Percentiles rank a stretch among this genome's conserved stretches.
Evolutionary conservation across 1,140 invertebrate species (phyloP).

Genomic region (Dendroctonus valens): DNA sequence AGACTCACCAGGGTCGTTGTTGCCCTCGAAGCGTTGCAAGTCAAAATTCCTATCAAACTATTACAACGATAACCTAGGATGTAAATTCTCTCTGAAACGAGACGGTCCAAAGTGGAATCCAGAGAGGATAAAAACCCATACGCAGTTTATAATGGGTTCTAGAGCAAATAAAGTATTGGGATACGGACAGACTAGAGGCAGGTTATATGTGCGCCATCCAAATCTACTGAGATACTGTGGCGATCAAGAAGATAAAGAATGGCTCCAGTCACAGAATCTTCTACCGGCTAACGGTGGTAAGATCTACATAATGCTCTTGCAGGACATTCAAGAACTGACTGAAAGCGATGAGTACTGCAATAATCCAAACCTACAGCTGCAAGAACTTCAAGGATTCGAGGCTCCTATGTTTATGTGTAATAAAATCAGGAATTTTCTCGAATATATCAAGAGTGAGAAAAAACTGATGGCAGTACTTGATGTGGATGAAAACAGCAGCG

Average conservation of each 20-base stretch:
- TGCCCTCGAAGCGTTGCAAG: constrained; percentile 15
- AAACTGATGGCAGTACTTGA: constrained; percentile 40
- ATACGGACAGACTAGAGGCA: constrained; percentile 71
- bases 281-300: constrained; percentile 76
- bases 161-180: constrained; percentile 73
- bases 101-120: constrained; percentile 69
- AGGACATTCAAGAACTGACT: constrained; percentile 75
- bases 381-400: constrained; percentile 70
- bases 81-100: constrained; percentile 46
- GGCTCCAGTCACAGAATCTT: constrained; percentile 73
- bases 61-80: constrained; percentile 38
- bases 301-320: constrained; percentile 76
- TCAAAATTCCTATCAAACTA: constrained; percentile 17
- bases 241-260: constrained; percentile 79
- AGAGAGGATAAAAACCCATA: constrained; percentile 64
- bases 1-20: constrained; percentile 5
- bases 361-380: constrained; percentile 62
- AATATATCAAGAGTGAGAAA: constrained; percentile 48
- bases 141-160: constrained; percentile 77
- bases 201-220: constrained; percentile 76
- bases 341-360: constrained; percentile 71
- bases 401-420: constrained; percentile 69
- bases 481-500: constrained; percentile 44
- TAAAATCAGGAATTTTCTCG: constrained; percentile 65
- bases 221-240: constrained; percentile 70